A percentile compares a stretch with the other conserved stretches of the same genome.
phyloP scores from a whole-genome alignment of 2,888 invertebrate species.

The Morpho deidamia region DNA sequence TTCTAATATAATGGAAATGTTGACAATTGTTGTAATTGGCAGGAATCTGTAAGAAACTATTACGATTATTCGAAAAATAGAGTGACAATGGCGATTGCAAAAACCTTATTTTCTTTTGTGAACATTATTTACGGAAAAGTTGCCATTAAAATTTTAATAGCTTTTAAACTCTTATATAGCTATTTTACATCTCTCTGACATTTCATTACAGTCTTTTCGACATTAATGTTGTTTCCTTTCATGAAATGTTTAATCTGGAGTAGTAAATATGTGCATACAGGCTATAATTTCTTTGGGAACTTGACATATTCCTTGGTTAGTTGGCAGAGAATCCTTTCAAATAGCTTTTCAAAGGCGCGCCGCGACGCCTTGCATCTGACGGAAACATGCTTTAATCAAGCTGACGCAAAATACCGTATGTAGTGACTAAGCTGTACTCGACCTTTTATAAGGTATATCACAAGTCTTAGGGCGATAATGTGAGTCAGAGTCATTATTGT shows the following conservation, averaged over 20 bases:
- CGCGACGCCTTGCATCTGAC: conserved; percentile 17
- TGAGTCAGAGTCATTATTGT: not conserved
- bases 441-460: not conserved
- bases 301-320: conserved; percentile 23
- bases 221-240: conserved; percentile 15
- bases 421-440: not conserved
- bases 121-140: not conserved
- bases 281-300: conserved; percentile 18
- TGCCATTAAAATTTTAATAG: not conserved
- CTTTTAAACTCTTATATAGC: not conserved
- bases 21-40: too few relatives aligned
- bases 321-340: conserved; percentile 35
- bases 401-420: conserved; percentile 17
- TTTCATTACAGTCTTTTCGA: conserved; percentile 10
- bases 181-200: conserved; percentile 4
- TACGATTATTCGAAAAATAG: too few relatives aligned
- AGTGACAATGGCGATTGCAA: too few relatives aligned
- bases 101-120: too few relatives aligned
- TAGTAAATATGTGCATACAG: conserved; percentile 15
- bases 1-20: too few relatives aligned
- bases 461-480: not conserved
- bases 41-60: too few relatives aligned
- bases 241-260: conserved; percentile 9
- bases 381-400: conserved; percentile 28
- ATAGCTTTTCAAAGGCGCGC: conserved; percentile 28